phyloP scores from a whole-genome alignment of 2,888 invertebrate genomes.

The Perizoma affinitatum region DNA sequence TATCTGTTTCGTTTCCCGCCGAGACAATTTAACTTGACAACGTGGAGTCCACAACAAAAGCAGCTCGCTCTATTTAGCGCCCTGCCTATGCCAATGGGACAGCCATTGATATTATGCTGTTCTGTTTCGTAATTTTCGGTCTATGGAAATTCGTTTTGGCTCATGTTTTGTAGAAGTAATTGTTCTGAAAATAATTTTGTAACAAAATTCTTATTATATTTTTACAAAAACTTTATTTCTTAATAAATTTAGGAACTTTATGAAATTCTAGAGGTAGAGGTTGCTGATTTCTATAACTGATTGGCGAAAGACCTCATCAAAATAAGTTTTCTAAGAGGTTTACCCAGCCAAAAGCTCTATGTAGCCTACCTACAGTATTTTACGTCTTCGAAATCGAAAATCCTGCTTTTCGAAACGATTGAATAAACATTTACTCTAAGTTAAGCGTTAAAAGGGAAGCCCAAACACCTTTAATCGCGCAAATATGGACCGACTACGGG shows the following conservation, averaged over 20 bases:
- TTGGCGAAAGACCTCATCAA: slow-evolving; percentile 17
- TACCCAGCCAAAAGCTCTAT: slow-evolving; percentile 8
- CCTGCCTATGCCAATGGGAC: slow-evolving; percentile 57
- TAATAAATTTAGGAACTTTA: too few species aligned
- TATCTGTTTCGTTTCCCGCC: slow-evolving; percentile 81
- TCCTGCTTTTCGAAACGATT: slow-evolving; percentile 46
- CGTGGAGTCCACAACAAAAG: slow-evolving; percentile 73
- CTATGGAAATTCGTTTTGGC: slow-evolving; percentile 21
- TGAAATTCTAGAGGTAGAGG: too few species aligned
- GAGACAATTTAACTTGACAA: slow-evolving; percentile 83
- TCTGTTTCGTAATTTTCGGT: slow-evolving; percentile 27
- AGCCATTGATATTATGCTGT: slow-evolving; percentile 55
- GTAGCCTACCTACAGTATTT: slow-evolving; percentile 10
- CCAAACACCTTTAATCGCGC: slow-evolving; percentile 65
- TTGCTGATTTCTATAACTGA: slow-evolving; percentile 1
- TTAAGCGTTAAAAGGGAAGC: slow-evolving; percentile 57
- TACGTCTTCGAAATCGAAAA: slow-evolving; percentile 32
- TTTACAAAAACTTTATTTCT: too few species aligned
- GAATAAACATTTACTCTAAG: slow-evolving; percentile 59
- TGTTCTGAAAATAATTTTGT: too few species aligned
- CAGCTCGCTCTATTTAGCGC: slow-evolving; percentile 74
- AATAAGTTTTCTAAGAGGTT: slow-evolving; percentile 10
- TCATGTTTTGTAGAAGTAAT: background rate
- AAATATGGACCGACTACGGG: slow-evolving; percentile 59
- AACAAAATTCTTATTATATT: too few species aligned